phyloP scores from a whole-genome alignment of 2,888 invertebrate genomes.

The Amphimallon solstitiale region DNA sequence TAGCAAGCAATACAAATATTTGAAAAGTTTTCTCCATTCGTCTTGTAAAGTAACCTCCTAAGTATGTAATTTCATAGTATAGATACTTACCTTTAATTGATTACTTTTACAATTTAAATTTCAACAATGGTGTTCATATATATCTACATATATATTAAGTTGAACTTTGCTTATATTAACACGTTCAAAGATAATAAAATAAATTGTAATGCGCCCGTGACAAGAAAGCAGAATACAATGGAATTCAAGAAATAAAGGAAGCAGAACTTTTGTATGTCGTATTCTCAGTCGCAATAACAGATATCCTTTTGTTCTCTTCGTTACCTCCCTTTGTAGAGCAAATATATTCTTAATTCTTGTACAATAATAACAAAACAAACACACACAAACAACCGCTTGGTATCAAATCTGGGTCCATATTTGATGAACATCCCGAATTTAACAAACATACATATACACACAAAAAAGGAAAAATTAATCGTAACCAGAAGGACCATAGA shows the following conservation, averaged over 20 bases:
- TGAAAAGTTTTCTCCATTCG: too few relatives aligned
- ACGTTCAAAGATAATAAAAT: slow-evolving; percentile 12
- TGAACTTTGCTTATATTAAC: too few relatives aligned
- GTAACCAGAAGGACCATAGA: background rate
- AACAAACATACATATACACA: background rate
- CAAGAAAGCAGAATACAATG: slow-evolving; percentile 14
- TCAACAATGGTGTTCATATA: too few relatives aligned
- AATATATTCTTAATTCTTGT: slow-evolving; percentile 12
- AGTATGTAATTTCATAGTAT: too few relatives aligned
- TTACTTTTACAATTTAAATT: too few relatives aligned
- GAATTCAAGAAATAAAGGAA: slow-evolving; percentile 24
- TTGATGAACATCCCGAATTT: slow-evolving; percentile 5
- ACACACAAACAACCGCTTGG: background rate
- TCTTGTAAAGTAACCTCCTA: too few relatives aligned
- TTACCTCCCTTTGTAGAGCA: background rate
- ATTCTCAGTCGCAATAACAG: slow-evolving; percentile 22
- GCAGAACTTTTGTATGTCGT: slow-evolving; percentile 21
- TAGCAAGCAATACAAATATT: too few relatives aligned
- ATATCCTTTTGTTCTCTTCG: slow-evolving; percentile 27
- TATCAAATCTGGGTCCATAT: background rate
- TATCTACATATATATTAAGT: too few relatives aligned
- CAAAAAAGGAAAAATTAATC: slow-evolving; percentile 25
- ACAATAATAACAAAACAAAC: slow-evolving; percentile 8
- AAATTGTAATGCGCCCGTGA: slow-evolving; percentile 13
- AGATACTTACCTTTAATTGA: too few relatives aligned